Evolutionary conservation across 2,888 invertebrate genomes (phyloP), one percentile per base, ranked within the genome.

Genomic region (Ecdyonurus torrentis): DNA sequence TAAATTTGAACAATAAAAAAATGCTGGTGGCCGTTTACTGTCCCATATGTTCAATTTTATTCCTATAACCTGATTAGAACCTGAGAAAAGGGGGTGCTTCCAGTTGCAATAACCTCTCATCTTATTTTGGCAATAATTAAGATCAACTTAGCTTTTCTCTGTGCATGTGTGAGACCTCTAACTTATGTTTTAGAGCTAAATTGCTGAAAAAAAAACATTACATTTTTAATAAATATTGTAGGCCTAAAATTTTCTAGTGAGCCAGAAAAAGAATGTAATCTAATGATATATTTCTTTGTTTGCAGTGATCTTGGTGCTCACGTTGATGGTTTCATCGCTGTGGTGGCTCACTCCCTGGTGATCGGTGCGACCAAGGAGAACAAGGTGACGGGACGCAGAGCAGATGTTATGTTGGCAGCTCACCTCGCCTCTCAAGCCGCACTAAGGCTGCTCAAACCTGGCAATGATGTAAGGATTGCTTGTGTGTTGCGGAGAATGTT

Each of bases 311-410:
- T 99, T 73, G 99, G 99, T 68, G 95, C 94, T 66, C 98, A 99
- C 74, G 89, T 99, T 72, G 99, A 99, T 82, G 99, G 99, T 52
- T 98, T 95, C 74, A 94, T 97, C 71, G 97, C 98, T 61, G 96
- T 98, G 61, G 96, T 92, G 63, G 99, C 98, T 25, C 98, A 99
- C 75, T 95, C 97, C 2, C 79, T 97, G 67, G 85, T 92, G 63
- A 85, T 99, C 69, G 95, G 94, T 61, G 86, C 89, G 58, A 79
- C 83, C 23, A 74, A 77, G 67, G 86, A 86, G 65, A 81, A 82
- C 61, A 88, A 88, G 76, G 85, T 91, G 20, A 85, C 84, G 18
- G 99, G 96, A 5, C 82, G 88, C 65, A 89, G 90, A 73, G 98
- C 99, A 55, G 97, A 99, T 80, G 96, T 91, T 18, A 83, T 96